These are phyloP conservation scores for Diarsia dahlii DNA, from an alignment of 2,888 invertebrate species.

Conservation along the genomic window DNA sequence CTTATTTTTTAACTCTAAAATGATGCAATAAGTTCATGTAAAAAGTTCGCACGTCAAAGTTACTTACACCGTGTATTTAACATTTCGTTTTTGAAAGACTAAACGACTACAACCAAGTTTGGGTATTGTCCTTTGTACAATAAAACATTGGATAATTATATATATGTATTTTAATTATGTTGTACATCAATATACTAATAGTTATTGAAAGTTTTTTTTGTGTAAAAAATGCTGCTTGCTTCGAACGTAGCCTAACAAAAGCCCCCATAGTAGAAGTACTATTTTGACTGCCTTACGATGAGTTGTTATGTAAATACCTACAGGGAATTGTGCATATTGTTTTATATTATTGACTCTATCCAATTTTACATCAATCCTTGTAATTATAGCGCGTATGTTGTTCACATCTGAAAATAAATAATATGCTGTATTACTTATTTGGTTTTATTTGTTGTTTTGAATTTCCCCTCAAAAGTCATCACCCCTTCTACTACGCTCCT, in stretches of 20 bases:
- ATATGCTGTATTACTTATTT: conserved; percentile 73
- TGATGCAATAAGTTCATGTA: too few relatives aligned
- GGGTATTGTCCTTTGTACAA: background rate
- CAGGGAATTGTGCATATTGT: conserved; percentile 85
- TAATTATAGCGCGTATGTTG: conserved; percentile 77
- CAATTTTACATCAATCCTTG: conserved; percentile 75
- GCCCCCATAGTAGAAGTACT: conserved; percentile 57
- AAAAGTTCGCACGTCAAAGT: background rate
- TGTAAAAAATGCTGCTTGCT: conserved; percentile 34
- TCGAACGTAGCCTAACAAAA: conserved; percentile 44
- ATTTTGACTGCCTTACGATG: conserved; percentile 72
- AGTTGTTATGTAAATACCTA: conserved; percentile 81
- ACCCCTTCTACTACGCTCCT: too few relatives aligned
- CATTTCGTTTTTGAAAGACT: background rate
- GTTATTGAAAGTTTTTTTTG: background rate
- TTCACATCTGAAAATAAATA: conserved; percentile 79
- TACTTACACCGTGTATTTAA: background rate
- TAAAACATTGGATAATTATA: background rate
- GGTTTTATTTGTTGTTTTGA: conserved; percentile 59
- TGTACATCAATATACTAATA: background rate
- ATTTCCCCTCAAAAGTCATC: background rate
- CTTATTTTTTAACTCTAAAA: background rate
- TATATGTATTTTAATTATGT: background rate
- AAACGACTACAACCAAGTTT: background rate
- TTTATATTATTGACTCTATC: conserved; percentile 75